These are phyloP conservation scores for Hybos culiciformis DNA, from an alignment of 2,888 invertebrate genomes.

Conservation along the genomic window DNA sequence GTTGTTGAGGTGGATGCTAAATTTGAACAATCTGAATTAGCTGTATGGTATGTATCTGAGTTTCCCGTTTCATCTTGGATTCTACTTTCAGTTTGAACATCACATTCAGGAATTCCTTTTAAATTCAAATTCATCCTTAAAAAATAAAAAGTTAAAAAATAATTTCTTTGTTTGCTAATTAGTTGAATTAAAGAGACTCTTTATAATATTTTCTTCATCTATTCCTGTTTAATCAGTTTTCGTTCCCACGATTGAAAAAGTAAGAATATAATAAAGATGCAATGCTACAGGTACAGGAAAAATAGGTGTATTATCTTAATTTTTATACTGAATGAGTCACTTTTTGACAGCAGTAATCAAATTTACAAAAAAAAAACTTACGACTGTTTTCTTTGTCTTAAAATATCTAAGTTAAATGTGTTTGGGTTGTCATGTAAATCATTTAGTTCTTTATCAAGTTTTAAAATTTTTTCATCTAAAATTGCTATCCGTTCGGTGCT, in stretches of 20 bases:
- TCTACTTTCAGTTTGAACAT: conserved; percentile 28
- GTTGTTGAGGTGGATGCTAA: conserved; percentile 28
- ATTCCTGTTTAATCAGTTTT: too few species aligned
- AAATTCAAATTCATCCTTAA: background rate
- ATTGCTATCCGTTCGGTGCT: conserved; percentile 51
- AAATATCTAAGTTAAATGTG: conserved; percentile 39
- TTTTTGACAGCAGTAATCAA: too few species aligned
- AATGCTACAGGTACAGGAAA: too few species aligned
- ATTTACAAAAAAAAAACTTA: too few species aligned
- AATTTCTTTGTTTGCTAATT: too few species aligned
- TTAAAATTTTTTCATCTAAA: conserved; percentile 53
- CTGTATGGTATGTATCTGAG: conserved; percentile 64
- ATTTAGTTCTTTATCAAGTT: conserved; percentile 48
- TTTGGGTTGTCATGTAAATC: conserved; percentile 33
- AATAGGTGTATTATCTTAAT: too few species aligned
- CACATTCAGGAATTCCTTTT: too few species aligned
- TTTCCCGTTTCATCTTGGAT: conserved; percentile 33
- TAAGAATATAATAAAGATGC: too few species aligned
- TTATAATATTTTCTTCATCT: too few species aligned
- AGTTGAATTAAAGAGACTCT: too few species aligned
- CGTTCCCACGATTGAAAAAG: too few species aligned
- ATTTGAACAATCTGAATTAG: conserved; percentile 43
- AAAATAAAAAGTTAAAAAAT: conserved; percentile 2
- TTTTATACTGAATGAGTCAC: too few species aligned
- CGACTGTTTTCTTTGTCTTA: conserved; percentile 40